Evolutionary conservation across 2,113 vertebrate species (phyloP).

Genomic region (Tragelaphus buxtoni): DNA sequence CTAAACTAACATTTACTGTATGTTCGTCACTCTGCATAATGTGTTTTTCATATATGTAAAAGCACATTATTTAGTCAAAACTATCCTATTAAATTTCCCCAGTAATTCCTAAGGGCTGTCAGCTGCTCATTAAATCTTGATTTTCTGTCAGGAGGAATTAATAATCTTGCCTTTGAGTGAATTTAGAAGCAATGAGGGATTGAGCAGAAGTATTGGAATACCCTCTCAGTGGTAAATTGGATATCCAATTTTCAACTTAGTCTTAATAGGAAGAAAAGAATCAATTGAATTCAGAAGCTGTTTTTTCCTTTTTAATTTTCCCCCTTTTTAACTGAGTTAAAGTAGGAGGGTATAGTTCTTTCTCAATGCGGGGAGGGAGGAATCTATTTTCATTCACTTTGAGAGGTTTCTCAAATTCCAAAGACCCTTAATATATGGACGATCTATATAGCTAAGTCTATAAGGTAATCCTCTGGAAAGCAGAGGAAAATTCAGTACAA

Average conservation of each 20-base stretch:
- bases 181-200: conserved; percentile 82
- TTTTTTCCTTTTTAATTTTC: conserved; percentile 65
- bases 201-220: conserved; percentile 81
- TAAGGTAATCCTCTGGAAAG: conserved; percentile 47
- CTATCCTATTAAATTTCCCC: conserved; percentile 73
- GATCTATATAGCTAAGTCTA: not conserved
- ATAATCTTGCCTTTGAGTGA: conserved; percentile 86
- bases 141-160: conserved; percentile 92
- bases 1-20: conserved; percentile 35
- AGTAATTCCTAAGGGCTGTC: conserved; percentile 79
- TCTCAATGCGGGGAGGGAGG: not conserved
- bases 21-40: conserved; percentile 43
- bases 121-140: conserved; percentile 93
- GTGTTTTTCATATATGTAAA: conserved; percentile 64
- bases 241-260: conserved; percentile 75
- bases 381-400: conserved; percentile 56
- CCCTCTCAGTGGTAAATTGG: conserved; percentile 75
- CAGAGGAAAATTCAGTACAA: conserved; percentile 44
- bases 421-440: not conserved
- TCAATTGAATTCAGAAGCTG: conserved; percentile 72
- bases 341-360: conserved; percentile 41
- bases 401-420: not conserved
- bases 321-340: conserved; percentile 45
- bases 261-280: conserved; percentile 72
- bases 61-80: conserved; percentile 74